phyloP scores from a whole-genome alignment of 2,797 vertebrate species.

The Rhadinocentrus ornatus region DNA sequence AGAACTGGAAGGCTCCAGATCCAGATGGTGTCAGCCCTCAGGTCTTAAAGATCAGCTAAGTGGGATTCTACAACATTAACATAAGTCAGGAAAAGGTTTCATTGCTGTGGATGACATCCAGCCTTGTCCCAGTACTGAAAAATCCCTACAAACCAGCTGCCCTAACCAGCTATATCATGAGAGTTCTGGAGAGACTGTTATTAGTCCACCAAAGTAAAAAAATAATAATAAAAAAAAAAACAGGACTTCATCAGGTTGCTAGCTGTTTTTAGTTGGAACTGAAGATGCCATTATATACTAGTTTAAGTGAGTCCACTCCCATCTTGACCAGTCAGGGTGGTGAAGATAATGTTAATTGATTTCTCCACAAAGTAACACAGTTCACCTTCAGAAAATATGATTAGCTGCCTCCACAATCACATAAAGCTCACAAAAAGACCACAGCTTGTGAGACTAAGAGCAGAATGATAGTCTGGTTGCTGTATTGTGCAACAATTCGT shows the following conservation, averaged over 20 bases:
- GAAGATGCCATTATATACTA: too few species aligned
- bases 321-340: too few species aligned
- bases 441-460: not conserved
- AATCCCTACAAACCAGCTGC: too few species aligned
- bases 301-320: too few species aligned
- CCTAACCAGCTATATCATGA: too few species aligned
- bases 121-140: too few species aligned
- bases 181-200: too few species aligned
- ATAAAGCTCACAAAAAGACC: not conserved
- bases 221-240: not conserved
- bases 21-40: not conserved
- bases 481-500: too few species aligned
- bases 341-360: not conserved
- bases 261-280: not conserved
- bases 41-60: not conserved
- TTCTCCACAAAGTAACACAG: not conserved
- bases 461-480: too few species aligned
- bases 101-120: not conserved
- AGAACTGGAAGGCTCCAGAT: not conserved
- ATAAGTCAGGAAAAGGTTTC: not conserved
- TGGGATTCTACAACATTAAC: not conserved
- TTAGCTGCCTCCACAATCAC: not conserved
- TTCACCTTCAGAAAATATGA: not conserved
- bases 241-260: not conserved
- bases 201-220: not conserved